Evolutionary conservation across 2,888 invertebrate genomes (phyloP).

Genomic region (Drosophila putrida): DNA sequence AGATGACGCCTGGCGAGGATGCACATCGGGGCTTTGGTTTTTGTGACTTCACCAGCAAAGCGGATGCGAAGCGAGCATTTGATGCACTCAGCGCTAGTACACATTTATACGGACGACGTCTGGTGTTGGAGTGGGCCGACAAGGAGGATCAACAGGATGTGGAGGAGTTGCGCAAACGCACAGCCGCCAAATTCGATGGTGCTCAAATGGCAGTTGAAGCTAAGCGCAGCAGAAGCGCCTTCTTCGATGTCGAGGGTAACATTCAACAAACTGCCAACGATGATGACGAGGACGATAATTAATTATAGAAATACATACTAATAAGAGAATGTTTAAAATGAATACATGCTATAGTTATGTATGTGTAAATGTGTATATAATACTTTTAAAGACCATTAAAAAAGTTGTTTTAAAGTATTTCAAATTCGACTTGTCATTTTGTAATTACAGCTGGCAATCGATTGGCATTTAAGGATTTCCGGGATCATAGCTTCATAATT

Average conservation of each 20-base stretch:
- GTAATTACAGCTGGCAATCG: too few species aligned
- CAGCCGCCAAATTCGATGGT: constrained; percentile 89
- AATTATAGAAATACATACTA: background rate
- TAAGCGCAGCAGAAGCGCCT: constrained; percentile 85
- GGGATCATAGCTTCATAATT: too few species aligned
- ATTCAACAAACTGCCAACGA: constrained; percentile 47
- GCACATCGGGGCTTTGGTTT: constrained; percentile 98
- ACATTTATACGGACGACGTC: constrained; percentile 97
- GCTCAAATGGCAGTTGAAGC: constrained; percentile 65
- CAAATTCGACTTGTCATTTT: too few species aligned
- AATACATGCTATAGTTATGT: constrained; percentile 16
- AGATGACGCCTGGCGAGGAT: constrained; percentile 90
- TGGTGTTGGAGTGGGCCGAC: constrained; percentile 96
- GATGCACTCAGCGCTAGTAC: constrained; percentile 97
- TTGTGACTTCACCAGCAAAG: constrained; percentile 94
- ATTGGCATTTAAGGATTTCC: too few species aligned
- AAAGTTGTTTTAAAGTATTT: too few species aligned
- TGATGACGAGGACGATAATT: constrained; percentile 32
- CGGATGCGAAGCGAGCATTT: constrained; percentile 98
- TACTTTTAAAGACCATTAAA: constrained; percentile 16
- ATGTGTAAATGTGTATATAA: constrained; percentile 23
- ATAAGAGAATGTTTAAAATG: background rate
- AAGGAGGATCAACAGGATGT: constrained; percentile 90
- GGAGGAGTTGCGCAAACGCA: constrained; percentile 93
- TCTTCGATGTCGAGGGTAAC: constrained; percentile 83